These are phyloP conservation scores for Melieria picta DNA, from an alignment of 2,888 invertebrate genomes.

Conservation along the genomic window DNA sequence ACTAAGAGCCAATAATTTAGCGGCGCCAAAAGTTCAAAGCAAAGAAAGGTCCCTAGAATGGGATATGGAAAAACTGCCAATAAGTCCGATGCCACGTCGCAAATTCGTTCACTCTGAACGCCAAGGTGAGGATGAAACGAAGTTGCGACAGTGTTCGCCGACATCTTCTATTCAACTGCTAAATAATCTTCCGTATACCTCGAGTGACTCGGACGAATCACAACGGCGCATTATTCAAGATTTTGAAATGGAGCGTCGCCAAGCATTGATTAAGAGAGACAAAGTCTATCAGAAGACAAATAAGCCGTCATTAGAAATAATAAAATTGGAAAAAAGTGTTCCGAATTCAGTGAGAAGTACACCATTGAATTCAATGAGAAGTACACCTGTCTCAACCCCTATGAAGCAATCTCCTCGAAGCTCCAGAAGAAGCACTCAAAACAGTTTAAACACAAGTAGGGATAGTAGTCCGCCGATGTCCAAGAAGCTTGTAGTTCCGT, in stretches of 20 bases:
- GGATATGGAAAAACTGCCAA: conserved; percentile 53
- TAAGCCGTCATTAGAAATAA: conserved; percentile 32
- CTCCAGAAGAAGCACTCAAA: conserved; percentile 49
- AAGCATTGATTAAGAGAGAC: conserved; percentile 59
- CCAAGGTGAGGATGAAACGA: conserved; percentile 11
- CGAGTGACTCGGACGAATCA: conserved; percentile 44
- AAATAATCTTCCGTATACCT: conserved; percentile 48
- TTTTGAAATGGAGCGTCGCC: conserved; percentile 60
- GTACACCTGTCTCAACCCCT: conserved; percentile 45
- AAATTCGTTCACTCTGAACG: conserved; percentile 41
- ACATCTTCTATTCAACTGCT: conserved; percentile 51
- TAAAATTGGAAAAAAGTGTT: conserved; percentile 35
- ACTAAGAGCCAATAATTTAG: not conserved
- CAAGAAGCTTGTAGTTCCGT: conserved; percentile 52
- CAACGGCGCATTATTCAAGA: conserved; percentile 57
- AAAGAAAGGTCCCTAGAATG: conserved; percentile 52
- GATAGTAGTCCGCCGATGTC: conserved; percentile 57
- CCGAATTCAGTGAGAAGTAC: conserved; percentile 48
- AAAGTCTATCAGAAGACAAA: conserved; percentile 54
- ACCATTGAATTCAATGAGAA: conserved; percentile 49
- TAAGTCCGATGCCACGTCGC: conserved; percentile 56
- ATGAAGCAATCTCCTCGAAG: conserved; percentile 35
- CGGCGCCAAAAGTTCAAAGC: conserved; percentile 43
- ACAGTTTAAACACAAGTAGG: conserved; percentile 43
- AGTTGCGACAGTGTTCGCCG: conserved; percentile 44